Conservation (phyloP, 92 coral and sea anemone genomes). For the Virgularia gustaviana region DNA sequence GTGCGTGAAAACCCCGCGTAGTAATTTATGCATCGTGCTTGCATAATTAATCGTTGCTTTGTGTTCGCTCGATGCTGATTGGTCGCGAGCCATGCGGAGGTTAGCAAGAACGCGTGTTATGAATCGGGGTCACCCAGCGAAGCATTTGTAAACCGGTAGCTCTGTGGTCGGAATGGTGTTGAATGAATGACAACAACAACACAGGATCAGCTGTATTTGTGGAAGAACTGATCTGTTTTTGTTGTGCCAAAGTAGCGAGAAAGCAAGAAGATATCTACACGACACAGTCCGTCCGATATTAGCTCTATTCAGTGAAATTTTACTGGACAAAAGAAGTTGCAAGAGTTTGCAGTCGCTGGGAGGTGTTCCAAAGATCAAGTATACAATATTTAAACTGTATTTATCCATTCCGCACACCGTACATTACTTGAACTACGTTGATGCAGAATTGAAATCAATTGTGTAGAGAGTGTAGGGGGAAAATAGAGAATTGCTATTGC, state of each 20-base stretch:
- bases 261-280: no score
- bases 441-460: no score
- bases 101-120: constrained; percentile 16
- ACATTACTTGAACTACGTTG: no score
- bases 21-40: no score
- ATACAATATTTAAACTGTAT: no score
- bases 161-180: constrained; percentile 1
- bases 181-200: constrained; percentile 16
- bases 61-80: constrained; percentile 61
- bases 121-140: constrained; percentile 26
- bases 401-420: no score
- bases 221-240: not conserved
- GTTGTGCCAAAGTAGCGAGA: not conserved
- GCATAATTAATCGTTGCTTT: constrained; percentile 78
- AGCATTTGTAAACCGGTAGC: constrained; percentile 17
- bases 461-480: no score
- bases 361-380: not conserved
- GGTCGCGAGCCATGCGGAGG: constrained; percentile 54
- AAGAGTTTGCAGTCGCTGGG: not conserved
- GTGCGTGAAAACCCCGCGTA: constrained; percentile 33
- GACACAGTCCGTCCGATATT: not conserved
- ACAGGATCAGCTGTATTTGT: constrained; percentile 25
- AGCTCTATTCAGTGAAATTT: not conserved
- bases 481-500: no score
- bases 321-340: not conserved